These are phyloP conservation scores for Discoglossus pictus DNA, from an alignment of 2,797 vertebrate genomes.

Conservation along the genomic window DNA sequence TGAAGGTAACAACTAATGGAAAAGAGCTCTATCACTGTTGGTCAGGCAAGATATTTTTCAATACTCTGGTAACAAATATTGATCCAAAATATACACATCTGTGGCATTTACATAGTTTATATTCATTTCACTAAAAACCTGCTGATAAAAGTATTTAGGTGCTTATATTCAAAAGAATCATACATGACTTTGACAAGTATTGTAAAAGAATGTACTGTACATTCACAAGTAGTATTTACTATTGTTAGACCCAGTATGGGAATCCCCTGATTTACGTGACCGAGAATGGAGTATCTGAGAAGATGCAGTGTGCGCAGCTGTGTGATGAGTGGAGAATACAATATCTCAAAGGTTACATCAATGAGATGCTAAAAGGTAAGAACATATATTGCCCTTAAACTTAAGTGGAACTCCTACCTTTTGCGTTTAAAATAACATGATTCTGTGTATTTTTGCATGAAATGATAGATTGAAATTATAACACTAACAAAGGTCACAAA, in stretches of 20 bases:
- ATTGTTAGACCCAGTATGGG: conserved; percentile 84
- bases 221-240: not conserved
- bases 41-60: not conserved
- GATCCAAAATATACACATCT: accelerated
- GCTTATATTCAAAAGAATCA: too few relatives aligned
- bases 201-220: too few relatives aligned
- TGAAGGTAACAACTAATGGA: conserved; percentile 86
- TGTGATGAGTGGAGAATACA: conserved; percentile 91
- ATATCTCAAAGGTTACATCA: conserved; percentile 88
- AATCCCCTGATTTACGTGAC: conserved; percentile 88
- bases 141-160: not conserved
- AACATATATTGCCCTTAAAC: too few relatives aligned
- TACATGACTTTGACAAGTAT: too few relatives aligned
- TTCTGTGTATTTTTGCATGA: too few relatives aligned
- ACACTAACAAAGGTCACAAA: too few relatives aligned
- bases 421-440: too few relatives aligned
- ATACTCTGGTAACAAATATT: not conserved
- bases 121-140: too few relatives aligned
- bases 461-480: too few relatives aligned
- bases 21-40: not conserved
- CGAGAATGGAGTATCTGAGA: conserved; percentile 90
- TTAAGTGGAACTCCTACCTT: too few relatives aligned
- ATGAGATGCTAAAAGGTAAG: conserved; percentile 91
- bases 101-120: too few relatives aligned
- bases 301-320: conserved; percentile 78